These are phyloP conservation scores for Sepiola atlantica DNA, from an alignment of 2,888 invertebrate species.

Conservation along the genomic window DNA sequence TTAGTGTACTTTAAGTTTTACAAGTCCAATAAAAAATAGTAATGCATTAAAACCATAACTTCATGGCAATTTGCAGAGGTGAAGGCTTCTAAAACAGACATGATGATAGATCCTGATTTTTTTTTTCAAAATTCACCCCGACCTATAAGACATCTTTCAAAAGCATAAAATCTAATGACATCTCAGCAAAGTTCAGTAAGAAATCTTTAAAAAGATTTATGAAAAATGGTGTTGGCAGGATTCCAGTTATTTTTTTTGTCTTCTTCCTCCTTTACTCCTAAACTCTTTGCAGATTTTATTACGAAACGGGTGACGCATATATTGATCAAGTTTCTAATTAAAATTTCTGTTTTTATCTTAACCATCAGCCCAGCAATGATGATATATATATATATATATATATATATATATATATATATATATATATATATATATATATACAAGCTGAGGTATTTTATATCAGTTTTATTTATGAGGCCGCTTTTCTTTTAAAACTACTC, in stretches of 20 bases:
- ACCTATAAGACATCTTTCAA: conserved; percentile 21
- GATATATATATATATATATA: no score
- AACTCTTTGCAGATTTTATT: neutral
- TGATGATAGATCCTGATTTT: neutral
- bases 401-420: no score
- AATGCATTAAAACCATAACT: neutral
- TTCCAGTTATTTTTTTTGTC: neutral
- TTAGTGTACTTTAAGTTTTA: neutral
- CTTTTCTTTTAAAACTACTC: no score
- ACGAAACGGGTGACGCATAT: neutral
- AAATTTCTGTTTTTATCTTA: neutral
- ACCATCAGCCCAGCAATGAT: neutral
- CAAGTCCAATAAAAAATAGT: neutral
- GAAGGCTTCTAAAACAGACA: neutral
- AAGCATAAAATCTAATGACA: conserved; percentile 32
- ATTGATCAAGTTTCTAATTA: neutral
- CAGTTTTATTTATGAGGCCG: no score
- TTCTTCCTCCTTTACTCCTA: neutral
- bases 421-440: no score
- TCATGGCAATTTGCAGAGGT: neutral
- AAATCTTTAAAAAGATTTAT: conserved; percentile 9
- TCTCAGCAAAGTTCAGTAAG: neutral
- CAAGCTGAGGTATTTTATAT: no score
- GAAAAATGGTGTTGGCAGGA: neutral
- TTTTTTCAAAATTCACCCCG: neutral